These are phyloP conservation scores for Drosophila lacicola DNA, from an alignment of 2,888 invertebrate genomes.

Conservation along the genomic window DNA sequence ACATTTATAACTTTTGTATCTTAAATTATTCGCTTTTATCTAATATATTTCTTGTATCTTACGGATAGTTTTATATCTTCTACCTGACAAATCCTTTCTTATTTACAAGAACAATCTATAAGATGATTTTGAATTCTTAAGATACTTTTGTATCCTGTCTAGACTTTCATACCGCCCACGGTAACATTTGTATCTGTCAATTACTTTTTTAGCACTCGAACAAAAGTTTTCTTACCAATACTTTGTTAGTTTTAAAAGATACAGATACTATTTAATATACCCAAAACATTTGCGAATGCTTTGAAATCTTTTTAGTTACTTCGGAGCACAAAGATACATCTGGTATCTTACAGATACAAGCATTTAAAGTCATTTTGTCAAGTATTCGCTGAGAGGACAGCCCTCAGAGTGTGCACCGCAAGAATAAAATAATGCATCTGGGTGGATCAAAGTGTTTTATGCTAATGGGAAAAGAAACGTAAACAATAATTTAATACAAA, in stretches of 20 bases:
- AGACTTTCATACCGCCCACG: not conserved
- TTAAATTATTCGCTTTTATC: not conserved
- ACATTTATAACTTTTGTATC: not conserved
- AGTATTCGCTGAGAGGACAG: no score
- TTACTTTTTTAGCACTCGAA: not conserved
- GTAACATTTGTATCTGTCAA: not conserved
- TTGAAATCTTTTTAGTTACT: not conserved
- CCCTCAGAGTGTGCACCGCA: not conserved
- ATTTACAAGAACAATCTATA: no score
- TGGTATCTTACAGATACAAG: not conserved
- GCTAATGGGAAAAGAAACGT: conserved; percentile 17
- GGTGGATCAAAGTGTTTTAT: conserved; percentile 61
- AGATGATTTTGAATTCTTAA: not conserved
- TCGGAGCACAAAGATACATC: not conserved
- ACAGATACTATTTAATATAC: not conserved
- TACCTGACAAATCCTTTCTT: no score
- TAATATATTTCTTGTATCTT: no score
- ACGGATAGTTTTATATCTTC: no score
- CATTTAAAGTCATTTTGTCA: not conserved
- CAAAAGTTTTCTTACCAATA: not conserved
- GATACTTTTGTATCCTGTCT: conserved; percentile 1
- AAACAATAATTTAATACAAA: conserved; percentile 26
- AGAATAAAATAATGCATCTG: conserved; percentile 20
- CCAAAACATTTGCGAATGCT: not conserved
- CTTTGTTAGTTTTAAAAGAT: not conserved